These are phyloP conservation scores for Caiman crocodilus DNA, from an alignment of 2,797 vertebrate genomes.

Conservation along the genomic window DNA sequence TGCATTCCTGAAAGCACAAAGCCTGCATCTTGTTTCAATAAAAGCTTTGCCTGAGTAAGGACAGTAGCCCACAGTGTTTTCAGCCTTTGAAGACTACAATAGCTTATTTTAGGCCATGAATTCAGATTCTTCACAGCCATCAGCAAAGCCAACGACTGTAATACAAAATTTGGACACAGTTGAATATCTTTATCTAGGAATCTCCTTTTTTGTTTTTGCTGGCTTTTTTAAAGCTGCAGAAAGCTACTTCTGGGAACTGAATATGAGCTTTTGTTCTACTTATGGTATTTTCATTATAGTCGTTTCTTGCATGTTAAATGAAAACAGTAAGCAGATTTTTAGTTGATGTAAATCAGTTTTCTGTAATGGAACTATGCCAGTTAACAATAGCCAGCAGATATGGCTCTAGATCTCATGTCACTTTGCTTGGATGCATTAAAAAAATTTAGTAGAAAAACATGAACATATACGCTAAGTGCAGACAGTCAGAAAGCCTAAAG, in stretches of 20 bases:
- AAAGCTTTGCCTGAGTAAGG: neutral
- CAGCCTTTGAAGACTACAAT: neutral
- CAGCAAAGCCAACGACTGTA: neutral
- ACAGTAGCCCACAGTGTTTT: neutral
- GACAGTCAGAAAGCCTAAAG: too few relatives aligned
- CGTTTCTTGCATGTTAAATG: neutral
- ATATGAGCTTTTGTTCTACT: neutral
- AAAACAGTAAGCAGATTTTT: neutral
- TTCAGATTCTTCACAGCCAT: neutral
- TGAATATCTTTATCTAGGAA: neutral
- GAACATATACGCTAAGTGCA: neutral
- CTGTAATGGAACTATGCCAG: neutral
- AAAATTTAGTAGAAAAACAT: neutral
- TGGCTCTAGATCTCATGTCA: neutral
- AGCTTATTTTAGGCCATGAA: neutral
- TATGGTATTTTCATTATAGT: neutral
- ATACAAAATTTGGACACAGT: neutral
- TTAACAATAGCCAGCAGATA: neutral
- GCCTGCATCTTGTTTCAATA: neutral
- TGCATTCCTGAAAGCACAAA: neutral
- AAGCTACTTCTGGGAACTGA: neutral
- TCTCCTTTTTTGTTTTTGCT: neutral
- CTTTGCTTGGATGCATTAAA: neutral
- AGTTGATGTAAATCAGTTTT: neutral
- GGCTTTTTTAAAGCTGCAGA: neutral